Base-by-base conservation (phyloP, 2,797 vertebrate species). In the Odontamblyopus rebecca region DNA sequence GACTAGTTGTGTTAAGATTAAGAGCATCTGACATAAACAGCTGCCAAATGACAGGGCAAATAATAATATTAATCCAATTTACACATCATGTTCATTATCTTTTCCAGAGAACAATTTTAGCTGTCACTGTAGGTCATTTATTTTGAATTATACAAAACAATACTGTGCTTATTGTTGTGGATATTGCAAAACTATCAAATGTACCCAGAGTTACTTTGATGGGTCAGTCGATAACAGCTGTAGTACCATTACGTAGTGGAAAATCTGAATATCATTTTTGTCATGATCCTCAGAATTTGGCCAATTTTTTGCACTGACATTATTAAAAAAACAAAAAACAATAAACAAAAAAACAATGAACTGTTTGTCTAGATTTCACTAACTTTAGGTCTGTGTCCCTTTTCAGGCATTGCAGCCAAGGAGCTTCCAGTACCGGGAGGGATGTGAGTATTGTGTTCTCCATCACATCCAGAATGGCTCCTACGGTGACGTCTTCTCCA, bases 401-500 rank as follows among this genome's bases (percentile, higher is more conserved):
- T 70, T 66, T 1, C 78, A 98, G 97, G 92, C 94, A 71, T 94
- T 99, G 38, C 95, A 93, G 77, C 92, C 95, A 0, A 91, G 90
- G 79, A 88, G 93, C 50, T 93, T 86, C 0, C 93, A 91, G 85
- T 99, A 98, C 92, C 89, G 93, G 71, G 96, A 97, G 82, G 95
- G 94, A 56, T 85, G 92, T 80, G 95, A 99, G 35, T 99, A 96
- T 93, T 79, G 91, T 30, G 82, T 94, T 2, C 91, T 90, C 19
- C 93, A 91, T 0, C 94, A 94, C 74, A 87, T 99, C 75, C 97
- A 97, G 85, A 94, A 95, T 35, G 97, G 98, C 56, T 95, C 96
- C 0, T 99, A 96, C 48, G 98, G 98, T 0, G 97, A 99, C 3
- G 97, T 99, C 0, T 95, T 96, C 89, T 94, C 95, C 7, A 87